A percentile compares a stretch with the other conserved stretches of the same genome.
phyloP scores from a whole-genome alignment of 2,888 invertebrate genomes.

The Pollenia angustigena region DNA sequence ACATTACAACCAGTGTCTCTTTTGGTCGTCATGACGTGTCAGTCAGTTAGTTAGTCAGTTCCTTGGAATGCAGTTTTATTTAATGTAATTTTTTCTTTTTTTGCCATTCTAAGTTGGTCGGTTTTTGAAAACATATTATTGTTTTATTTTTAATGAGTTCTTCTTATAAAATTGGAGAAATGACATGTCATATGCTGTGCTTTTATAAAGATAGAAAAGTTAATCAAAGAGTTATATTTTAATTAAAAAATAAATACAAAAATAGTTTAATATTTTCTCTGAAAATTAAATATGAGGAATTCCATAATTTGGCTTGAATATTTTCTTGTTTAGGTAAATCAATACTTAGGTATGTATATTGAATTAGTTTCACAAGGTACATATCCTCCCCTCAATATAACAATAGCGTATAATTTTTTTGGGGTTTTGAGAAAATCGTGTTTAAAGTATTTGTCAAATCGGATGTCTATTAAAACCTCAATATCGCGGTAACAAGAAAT shows the following conservation, averaged over 20 bases:
- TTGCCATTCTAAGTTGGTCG: background rate
- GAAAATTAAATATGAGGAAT: no score
- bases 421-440: no score
- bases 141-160: constrained; percentile 53
- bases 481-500: no score
- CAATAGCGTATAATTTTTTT: no score
- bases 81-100: background rate
- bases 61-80: background rate
- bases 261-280: no score
- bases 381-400: no score
- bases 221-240: background rate
- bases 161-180: constrained; percentile 44
- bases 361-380: no score
- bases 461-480: no score
- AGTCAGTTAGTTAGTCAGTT: background rate
- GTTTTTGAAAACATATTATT: constrained; percentile 12
- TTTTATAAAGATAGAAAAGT: constrained; percentile 1
- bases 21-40: background rate
- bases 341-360: no score
- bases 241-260: background rate
- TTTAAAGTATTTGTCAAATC: no score
- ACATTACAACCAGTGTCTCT: constrained; percentile 1
- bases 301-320: no score
- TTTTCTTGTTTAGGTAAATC: no score
- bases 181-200: constrained; percentile 34